Evolutionary conservation across 2,888 invertebrate genomes (phyloP), one percentile per base, ranked within the genome.

Genomic region (Ischnura elegans): DNA sequence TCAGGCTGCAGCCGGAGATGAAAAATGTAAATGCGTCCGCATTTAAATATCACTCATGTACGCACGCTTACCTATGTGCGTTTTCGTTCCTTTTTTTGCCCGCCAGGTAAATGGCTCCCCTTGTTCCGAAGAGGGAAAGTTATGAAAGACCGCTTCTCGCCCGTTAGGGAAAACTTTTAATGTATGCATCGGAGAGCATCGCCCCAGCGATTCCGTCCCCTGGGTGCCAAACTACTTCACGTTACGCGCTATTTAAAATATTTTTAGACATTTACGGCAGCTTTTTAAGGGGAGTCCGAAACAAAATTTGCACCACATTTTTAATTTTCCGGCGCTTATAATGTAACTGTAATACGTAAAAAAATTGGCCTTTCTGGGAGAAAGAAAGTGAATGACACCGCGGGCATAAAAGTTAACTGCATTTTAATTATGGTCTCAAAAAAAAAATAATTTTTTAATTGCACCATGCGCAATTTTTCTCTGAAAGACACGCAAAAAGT

Each of bases 41-140:
- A 76, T 61, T 61, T 61, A 61, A 61, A 61, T 61, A 61, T 6
- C 25, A 61, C 19, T 61, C 21, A 61, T 25, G 61, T 61, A 25
- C 19, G 61, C 47, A 47, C 47, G 47, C 5, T 6, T 61, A 61
- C 61, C 21, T 61, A 61, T 61, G 61, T 61, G 19, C 8, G 6
- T 61, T 21, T 61, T 61, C 47, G 16, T 10, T 47, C 6, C 16
- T 47, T 47, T 47, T 6, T n/a, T 16, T 21, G 61, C 1, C 61
- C 16, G 61, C 61, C 61, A 61, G 61, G 61, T 61, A 61, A 61
- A 61, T 61, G 61, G n/a, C 61, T 21, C 19, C 25, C 61, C 61
- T n/a, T 61, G 61, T 61, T 16, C 25, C 61, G 61, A 61, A 61
- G 61, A 61, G 61, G 61, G 61, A 61, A 61, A 61, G 61, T 61